Evolutionary conservation across 1,140 invertebrate species (phyloP).

Genomic region (Neotoxoptera formosana): DNA sequence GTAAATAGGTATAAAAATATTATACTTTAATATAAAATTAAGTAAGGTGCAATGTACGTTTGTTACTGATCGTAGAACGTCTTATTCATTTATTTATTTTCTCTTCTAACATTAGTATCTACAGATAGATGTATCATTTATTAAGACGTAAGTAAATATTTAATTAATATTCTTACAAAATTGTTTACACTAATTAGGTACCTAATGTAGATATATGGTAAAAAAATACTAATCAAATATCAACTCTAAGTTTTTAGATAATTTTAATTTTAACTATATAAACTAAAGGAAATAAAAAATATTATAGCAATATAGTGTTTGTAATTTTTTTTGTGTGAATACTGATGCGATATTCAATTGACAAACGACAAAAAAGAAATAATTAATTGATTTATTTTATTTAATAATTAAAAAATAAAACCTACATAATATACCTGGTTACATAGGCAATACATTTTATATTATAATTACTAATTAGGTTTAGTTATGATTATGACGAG

Average conservation of each 20-base stretch:
- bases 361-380: too few species aligned
- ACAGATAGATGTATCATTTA: background rate
- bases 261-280: background rate
- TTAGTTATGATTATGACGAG: too few species aligned
- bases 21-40: background rate
- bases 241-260: background rate
- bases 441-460: too few species aligned
- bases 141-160: background rate
- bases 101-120: background rate
- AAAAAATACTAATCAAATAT: background rate
- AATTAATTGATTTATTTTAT: too few species aligned
- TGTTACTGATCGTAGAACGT: background rate
- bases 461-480: too few species aligned
- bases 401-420: too few species aligned
- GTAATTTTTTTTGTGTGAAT: too few species aligned
- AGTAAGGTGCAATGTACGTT: background rate
- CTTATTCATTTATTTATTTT: background rate
- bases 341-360: too few species aligned
- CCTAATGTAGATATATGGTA: background rate
- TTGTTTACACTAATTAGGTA: background rate
- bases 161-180: background rate
- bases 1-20: background rate
- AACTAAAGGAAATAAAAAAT: background rate
- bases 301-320: too few species aligned
- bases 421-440: too few species aligned